These are phyloP conservation scores for Microcaecilia unicolor DNA, from an alignment of 2,797 vertebrate genomes.

Conservation along the genomic window DNA sequence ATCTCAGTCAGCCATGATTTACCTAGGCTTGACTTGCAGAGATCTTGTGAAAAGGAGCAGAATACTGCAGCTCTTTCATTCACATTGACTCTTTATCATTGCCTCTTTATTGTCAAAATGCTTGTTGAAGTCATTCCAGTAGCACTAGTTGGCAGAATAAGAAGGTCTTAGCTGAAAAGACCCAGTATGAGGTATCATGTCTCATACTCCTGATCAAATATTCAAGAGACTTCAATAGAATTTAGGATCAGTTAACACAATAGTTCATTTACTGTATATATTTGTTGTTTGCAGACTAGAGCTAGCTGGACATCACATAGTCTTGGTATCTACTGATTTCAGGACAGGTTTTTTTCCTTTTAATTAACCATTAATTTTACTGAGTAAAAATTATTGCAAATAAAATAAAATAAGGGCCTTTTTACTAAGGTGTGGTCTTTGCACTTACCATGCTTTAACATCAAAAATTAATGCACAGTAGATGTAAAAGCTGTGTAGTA, in stretches of 20 bases:
- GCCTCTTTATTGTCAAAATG: not conserved
- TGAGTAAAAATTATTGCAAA: too few relatives aligned
- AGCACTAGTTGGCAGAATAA: not conserved
- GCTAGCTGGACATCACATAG: slow-evolving; percentile 4
- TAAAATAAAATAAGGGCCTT: too few relatives aligned
- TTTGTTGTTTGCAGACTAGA: not conserved
- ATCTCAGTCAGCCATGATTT: not conserved
- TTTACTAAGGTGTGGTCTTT: too few relatives aligned
- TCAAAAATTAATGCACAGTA: too few relatives aligned
- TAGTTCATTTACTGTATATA: slow-evolving; percentile 2
- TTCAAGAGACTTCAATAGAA: not conserved
- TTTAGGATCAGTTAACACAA: slow-evolving; percentile 5
- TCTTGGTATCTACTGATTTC: not conserved
- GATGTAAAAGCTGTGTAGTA: too few relatives aligned
- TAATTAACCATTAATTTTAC: slow-evolving; percentile 1
- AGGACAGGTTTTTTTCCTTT: not conserved
- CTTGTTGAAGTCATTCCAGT: not conserved
- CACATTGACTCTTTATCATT: not conserved
- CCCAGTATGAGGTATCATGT: not conserved
- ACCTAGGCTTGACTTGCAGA: not conserved
- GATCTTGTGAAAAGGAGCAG: not conserved
- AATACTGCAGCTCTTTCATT: slow-evolving; percentile 7
- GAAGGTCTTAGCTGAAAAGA: slow-evolving; percentile 10
- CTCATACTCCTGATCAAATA: not conserved
- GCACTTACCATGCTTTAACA: too few relatives aligned